A percentile compares a stretch with the other conserved stretches of the same genome.
These are phyloP conservation scores for Pammene fasciana DNA, from an alignment of 2,888 invertebrate species.

Conservation along the genomic window DNA sequence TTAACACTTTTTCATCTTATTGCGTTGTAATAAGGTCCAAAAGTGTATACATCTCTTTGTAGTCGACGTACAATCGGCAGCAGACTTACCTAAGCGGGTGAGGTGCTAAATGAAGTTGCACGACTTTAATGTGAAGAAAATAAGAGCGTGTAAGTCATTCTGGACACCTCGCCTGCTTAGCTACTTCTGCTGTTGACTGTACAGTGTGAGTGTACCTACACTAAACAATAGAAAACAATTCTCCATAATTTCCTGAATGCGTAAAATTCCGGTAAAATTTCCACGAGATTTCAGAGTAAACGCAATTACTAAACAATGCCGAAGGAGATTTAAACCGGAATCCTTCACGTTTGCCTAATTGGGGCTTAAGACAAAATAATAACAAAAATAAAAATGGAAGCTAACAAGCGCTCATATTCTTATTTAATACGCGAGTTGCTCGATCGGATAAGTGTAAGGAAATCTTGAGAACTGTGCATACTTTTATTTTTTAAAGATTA, in stretches of 20 bases:
- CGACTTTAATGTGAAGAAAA: no score
- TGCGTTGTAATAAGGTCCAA: no score
- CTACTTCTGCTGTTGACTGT: no score
- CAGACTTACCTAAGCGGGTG: no score
- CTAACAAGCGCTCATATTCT: constrained; percentile 51
- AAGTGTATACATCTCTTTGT: no score
- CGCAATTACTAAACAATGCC: constrained; percentile 47
- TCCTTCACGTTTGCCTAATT: constrained; percentile 48
- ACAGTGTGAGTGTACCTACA: not conserved
- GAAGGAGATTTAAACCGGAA: constrained; percentile 47
- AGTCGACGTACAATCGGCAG: no score
- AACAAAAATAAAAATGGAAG: constrained; percentile 54
- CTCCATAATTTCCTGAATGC: constrained; percentile 9
- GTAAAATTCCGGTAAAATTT: constrained; percentile 27
- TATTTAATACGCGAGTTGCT: not conserved
- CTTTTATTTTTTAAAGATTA: no score
- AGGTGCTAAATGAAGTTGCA: no score
- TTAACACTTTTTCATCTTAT: no score
- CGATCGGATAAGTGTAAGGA: not conserved
- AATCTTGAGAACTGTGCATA: no score
- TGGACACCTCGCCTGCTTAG: no score
- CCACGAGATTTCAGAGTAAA: constrained; percentile 37
- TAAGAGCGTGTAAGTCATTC: no score
- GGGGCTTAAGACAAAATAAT: constrained; percentile 46
- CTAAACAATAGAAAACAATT: constrained; percentile 12